Base-by-base conservation (phyloP, 2,888 invertebrate genomes). In the Rhagonycha lutea region DNA sequence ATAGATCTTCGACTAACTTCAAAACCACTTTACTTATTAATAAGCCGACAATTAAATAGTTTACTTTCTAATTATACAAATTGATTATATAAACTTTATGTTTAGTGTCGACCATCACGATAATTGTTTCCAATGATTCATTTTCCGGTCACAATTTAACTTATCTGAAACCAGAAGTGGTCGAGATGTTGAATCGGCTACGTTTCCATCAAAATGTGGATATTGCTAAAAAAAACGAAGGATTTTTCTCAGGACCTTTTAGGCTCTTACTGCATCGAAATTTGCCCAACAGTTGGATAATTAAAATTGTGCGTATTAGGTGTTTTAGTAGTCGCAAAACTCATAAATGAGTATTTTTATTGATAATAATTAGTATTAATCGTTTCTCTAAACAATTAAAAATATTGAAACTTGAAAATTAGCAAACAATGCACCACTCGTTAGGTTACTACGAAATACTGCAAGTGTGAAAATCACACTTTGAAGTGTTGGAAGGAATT, bases 1-100 rank as follows among this genome's bases (percentile, higher is more conserved):
- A 69, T 69, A 32, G 60, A 69, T 69, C 60, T 60, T 69, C 69
- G 32, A 23, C 69, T 60, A 47, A 68, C 69, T 69, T 60, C 60
- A 60, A 69, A 67, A 69, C 24, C 14, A 47, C 47, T 47, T 47
- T 47, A 47, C 47, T 47, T 47, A 47, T 47, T 47, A 47, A 47
- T 47, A 47, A 47, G 47, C 47, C 47, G 47, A 47, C 47, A 47
- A n/a, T 47, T 47, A 47, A 47, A 47, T 47, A 47, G 47, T 47
- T 47, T 47, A 47, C 47, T 47, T 47, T 47, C 47, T 47, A 47
- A 47, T 47, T 47, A 47, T 47, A 47, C 47, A 47, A 47, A 47
- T 47, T 47, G 47, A 47, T 47, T 47, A 47, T 47, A 47, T 47
- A 47, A 47, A 47, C 47, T 47, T 47, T 47, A 47, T 47, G 47